A percentile compares a stretch with the other conserved stretches of the same genome.
Conservation (phyloP, 2,797 vertebrate species). For the Anniella stebbinsi region DNA sequence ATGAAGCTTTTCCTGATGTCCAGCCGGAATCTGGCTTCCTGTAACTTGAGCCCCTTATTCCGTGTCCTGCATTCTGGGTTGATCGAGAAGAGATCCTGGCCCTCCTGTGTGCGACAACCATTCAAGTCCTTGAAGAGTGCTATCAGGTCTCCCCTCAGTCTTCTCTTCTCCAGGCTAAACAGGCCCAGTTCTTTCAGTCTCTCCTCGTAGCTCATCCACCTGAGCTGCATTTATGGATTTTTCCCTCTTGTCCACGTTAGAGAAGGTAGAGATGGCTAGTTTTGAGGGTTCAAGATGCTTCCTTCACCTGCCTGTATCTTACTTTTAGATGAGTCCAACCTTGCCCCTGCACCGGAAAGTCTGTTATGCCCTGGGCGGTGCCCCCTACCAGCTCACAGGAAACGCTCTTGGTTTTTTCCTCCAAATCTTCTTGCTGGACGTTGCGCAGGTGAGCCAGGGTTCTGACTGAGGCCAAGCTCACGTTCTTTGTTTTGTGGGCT, state of each 20-base stretch:
- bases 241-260: background rate
- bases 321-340: slow-evolving; percentile 18
- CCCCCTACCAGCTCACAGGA: slow-evolving; percentile 79
- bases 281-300: background rate
- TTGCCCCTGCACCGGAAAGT: slow-evolving; percentile 78
- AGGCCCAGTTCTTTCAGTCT: too few species aligned
- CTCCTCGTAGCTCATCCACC: background rate
- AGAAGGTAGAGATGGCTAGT: slow-evolving; percentile 48
- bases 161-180: too few species aligned
- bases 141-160: too few species aligned
- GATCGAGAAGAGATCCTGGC: too few species aligned
- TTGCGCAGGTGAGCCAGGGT: slow-evolving; percentile 76
- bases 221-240: background rate
- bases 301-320: slow-evolving; percentile 17
- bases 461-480: fast-evolving
- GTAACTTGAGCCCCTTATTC: too few species aligned
- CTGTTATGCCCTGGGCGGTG: slow-evolving; percentile 80
- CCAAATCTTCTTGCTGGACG: slow-evolving; percentile 84
- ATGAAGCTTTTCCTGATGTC: too few species aligned
- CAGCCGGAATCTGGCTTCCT: too few species aligned
- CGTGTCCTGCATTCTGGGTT: too few species aligned
- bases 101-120: too few species aligned
- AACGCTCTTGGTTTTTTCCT: slow-evolving; percentile 76
- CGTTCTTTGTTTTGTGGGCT: background rate
- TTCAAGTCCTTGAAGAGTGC: too few species aligned